These are phyloP conservation scores for Perognathus longimembris DNA, from an alignment of 2,113 vertebrate genomes.

Conservation along the genomic window DNA sequence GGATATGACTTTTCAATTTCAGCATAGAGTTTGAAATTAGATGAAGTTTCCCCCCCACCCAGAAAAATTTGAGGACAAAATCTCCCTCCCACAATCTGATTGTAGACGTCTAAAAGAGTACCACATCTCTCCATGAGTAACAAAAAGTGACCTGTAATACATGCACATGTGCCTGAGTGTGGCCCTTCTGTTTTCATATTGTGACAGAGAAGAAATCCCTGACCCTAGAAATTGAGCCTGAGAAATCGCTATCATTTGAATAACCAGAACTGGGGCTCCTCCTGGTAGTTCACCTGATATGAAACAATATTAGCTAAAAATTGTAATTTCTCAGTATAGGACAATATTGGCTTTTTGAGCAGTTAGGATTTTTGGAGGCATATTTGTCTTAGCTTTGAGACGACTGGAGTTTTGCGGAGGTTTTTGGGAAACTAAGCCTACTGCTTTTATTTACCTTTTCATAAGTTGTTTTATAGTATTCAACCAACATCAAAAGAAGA, in stretches of 20 bases:
- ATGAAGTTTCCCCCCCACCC: neutral
- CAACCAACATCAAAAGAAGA: neutral
- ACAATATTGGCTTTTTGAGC: neutral
- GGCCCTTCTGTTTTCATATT: neutral
- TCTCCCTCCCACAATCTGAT: neutral
- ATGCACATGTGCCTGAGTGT: rapidly evolving
- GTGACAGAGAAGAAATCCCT: neutral
- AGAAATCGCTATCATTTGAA: neutral
- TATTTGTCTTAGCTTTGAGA: neutral
- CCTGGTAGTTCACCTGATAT: neutral
- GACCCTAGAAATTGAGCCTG: neutral
- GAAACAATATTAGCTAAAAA: neutral
- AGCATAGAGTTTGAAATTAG: neutral
- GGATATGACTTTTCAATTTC: neutral
- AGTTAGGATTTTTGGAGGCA: neutral
- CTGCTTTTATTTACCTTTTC: constrained; percentile 13
- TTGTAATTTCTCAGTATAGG: neutral
- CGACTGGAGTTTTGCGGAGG: neutral
- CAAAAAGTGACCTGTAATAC: neutral
- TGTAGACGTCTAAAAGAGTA: neutral
- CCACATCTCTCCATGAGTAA: neutral
- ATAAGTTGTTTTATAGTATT: neutral
- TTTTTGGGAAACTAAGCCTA: neutral
- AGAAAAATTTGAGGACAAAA: neutral
- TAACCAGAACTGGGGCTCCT: neutral